Percentiles rank a stretch among this genome's conserved stretches.
Conservation (phyloP, 2,797 vertebrate genomes). For the Nyctibius grandis region DNA sequence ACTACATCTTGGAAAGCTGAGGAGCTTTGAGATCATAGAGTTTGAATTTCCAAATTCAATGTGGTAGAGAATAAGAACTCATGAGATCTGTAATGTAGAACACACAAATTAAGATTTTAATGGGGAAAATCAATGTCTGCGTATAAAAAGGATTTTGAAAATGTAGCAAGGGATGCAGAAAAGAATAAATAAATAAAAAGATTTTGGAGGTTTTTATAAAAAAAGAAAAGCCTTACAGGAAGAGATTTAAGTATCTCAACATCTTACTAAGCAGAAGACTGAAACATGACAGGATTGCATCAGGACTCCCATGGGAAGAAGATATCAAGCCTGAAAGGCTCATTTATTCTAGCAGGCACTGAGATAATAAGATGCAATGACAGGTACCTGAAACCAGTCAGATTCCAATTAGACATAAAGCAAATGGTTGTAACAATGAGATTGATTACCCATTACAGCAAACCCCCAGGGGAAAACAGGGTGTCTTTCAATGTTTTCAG, state of each 20-base stretch:
- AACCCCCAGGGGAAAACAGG: not conserved
- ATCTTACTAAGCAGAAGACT: not conserved
- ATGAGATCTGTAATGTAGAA: not conserved
- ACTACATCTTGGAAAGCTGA: not conserved
- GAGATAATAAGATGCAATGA: slow-evolving; percentile 1
- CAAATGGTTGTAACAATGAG: not conserved
- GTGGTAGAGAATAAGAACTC: not conserved
- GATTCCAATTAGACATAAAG: slow-evolving; percentile 2
- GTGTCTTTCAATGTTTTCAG: not conserved
- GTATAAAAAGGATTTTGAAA: not conserved
- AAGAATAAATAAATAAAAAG: not conserved
- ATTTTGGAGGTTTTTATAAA: not conserved
- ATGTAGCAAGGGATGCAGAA: not conserved
- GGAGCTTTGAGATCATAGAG: not conserved
- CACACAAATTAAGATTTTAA: not conserved
- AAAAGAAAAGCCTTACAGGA: not conserved
- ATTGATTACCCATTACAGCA: not conserved
- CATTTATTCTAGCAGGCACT: slow-evolving; percentile 16
- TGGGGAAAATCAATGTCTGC: not conserved
- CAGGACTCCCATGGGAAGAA: not conserved
- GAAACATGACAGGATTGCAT: not conserved
- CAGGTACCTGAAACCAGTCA: slow-evolving; percentile 19
- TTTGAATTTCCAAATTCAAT: not conserved
- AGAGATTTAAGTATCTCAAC: not conserved
- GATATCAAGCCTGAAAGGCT: not conserved